Conservation (phyloP, 2,888 invertebrate genomes). For the Orthosia gothica region DNA sequence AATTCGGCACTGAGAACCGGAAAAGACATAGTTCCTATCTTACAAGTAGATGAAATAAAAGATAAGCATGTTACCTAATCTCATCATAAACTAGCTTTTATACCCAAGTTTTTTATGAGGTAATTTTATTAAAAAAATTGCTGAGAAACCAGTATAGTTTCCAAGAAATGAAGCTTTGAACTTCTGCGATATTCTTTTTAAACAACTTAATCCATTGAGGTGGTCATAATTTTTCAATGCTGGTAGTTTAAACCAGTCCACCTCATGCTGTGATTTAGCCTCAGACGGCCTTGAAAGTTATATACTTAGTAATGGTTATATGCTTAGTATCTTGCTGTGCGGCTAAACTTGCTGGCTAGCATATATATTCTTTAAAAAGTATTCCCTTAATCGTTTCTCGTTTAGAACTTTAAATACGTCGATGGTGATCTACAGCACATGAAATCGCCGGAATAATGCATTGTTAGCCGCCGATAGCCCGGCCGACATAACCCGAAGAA, state of each 20-base stretch:
- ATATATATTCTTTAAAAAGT: too few species aligned
- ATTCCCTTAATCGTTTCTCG: neutral
- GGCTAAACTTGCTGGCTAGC: neutral
- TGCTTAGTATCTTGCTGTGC: neutral
- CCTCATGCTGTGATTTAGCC: conserved; percentile 19
- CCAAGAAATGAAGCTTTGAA: conserved; percentile 39
- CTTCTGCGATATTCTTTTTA: conserved; percentile 43
- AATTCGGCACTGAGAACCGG: neutral
- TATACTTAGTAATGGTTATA: too few species aligned
- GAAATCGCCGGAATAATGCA: neutral
- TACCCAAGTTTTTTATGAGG: neutral
- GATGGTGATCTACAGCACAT: too few species aligned
- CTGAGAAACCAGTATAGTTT: conserved; percentile 32
- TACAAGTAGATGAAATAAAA: neutral
- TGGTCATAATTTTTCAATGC: conserved; percentile 14
- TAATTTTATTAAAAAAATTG: conserved; percentile 9
- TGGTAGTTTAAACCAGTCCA: conserved; percentile 47
- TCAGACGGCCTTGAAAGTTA: conserved; percentile 23
- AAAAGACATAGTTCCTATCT: neutral
- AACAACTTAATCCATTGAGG: conserved; percentile 45
- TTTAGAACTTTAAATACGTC: neutral
- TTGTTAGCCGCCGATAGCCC: too few species aligned
- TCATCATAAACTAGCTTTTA: conserved; percentile 22
- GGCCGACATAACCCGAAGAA: too few species aligned
- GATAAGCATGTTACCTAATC: neutral